Evolutionary conservation across 2,797 vertebrate genomes (phyloP).

Genomic region (Smutsia gigantea): DNA sequence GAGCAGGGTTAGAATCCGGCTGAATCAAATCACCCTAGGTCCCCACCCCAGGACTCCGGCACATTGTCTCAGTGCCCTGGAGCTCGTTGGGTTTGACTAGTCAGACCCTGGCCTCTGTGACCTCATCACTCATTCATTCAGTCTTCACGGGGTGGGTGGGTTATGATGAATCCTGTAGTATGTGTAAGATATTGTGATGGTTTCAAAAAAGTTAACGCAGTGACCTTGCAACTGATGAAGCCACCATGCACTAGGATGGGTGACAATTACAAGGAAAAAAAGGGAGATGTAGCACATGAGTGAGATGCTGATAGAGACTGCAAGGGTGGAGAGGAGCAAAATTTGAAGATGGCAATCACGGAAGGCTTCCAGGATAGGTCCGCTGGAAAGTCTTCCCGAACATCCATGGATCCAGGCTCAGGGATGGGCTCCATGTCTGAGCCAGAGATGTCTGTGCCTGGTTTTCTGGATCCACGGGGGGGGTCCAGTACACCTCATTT

Average conservation of each 20-base stretch:
- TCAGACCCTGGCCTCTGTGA: not conserved
- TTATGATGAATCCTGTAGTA: not conserved
- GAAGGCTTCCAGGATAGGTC: not conserved
- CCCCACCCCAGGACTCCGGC: not conserved
- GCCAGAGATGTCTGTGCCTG: not conserved
- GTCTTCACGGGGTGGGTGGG: not conserved
- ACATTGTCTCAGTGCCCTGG: accelerated
- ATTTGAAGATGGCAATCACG: not conserved
- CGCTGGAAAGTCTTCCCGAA: not conserved
- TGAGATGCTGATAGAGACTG: too few species aligned
- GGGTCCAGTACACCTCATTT: accelerated
- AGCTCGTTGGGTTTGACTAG: too few species aligned
- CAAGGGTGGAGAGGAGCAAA: accelerated
- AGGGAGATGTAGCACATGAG: accelerated
- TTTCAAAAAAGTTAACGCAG: not conserved
- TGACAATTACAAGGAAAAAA: accelerated
- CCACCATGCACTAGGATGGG: not conserved
- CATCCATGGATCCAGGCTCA: not conserved
- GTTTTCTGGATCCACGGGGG: accelerated
- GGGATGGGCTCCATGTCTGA: not conserved
- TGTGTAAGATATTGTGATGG: not conserved
- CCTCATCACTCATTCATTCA: not conserved
- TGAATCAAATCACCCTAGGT: not conserved
- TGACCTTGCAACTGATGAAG: not conserved
- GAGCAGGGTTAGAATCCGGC: accelerated